These are phyloP conservation scores for Labroides dimidiatus DNA, from an alignment of 2,797 vertebrate species.

Conservation along the genomic window DNA sequence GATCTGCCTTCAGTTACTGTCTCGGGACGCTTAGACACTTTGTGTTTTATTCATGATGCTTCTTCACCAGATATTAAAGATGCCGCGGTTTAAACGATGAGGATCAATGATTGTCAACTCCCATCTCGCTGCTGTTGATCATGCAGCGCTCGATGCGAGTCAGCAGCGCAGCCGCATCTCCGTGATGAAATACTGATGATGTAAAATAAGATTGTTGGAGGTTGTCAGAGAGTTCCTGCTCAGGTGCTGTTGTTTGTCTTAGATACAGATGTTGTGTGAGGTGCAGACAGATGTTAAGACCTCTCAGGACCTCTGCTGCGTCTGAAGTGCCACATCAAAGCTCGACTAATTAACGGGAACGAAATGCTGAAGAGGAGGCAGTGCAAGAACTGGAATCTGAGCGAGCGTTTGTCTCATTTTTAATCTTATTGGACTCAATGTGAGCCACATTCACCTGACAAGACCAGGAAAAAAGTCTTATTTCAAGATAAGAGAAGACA, in stretches of 20 bases:
- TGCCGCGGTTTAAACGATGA: conserved; percentile 42
- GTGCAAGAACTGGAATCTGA: no score
- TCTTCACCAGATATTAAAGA: conserved; percentile 37
- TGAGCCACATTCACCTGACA: no score
- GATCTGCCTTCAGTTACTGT: conserved; percentile 44
- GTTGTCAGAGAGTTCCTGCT: conserved; percentile 43
- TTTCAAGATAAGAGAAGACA: no score
- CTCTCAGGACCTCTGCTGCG: conserved; percentile 68
- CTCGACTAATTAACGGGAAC: conserved; percentile 65
- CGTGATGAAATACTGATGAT: conserved; percentile 48
- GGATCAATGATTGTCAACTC: conserved; percentile 53
- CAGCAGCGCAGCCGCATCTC: background rate
- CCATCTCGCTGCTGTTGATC: conserved; percentile 41
- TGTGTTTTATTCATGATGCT: conserved; percentile 56
- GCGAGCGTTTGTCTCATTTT: no score
- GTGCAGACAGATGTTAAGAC: conserved; percentile 79
- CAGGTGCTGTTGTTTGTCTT: conserved; percentile 67
- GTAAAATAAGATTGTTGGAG: conserved; percentile 44
- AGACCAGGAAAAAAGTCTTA: no score
- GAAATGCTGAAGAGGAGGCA: conserved; percentile 46
- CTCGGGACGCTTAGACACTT: conserved; percentile 35
- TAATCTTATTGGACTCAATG: no score
- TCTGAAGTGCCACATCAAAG: conserved; percentile 83
- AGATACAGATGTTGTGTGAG: conserved; percentile 77
- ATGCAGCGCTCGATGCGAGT: conserved; percentile 32